These are phyloP conservation scores for Eucriotettix oculatus DNA, from an alignment of 2,888 invertebrate genomes.

Conservation along the genomic window DNA sequence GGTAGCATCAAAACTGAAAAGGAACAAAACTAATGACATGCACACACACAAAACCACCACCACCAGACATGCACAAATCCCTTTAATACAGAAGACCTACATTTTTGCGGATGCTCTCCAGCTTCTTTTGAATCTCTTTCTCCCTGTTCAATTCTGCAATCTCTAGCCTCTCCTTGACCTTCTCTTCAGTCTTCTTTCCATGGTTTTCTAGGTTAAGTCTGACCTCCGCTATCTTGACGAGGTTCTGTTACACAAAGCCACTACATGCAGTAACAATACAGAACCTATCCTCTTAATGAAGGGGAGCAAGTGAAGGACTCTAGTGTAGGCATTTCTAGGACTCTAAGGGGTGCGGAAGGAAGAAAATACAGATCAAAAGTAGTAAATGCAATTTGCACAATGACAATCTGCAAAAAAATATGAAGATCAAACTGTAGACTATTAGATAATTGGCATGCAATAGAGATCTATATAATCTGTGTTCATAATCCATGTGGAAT, in stretches of 20 bases:
- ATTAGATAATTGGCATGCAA: too few species aligned
- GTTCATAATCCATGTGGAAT: too few species aligned
- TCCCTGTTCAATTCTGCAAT: slow-evolving; percentile 70
- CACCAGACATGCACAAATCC: slow-evolving; percentile 9
- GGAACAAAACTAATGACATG: too few species aligned
- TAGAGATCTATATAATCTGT: too few species aligned
- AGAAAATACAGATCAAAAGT: too few species aligned
- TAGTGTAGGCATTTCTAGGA: background rate
- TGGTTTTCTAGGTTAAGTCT: slow-evolving; percentile 44
- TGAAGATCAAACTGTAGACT: too few species aligned
- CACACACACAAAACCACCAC: slow-evolving; percentile 9
- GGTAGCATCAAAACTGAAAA: too few species aligned
- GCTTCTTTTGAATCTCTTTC: slow-evolving; percentile 68
- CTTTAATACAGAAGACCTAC: slow-evolving; percentile 35
- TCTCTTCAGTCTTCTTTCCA: slow-evolving; percentile 34
- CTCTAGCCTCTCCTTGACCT: slow-evolving; percentile 47
- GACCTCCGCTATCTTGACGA: slow-evolving; percentile 49
- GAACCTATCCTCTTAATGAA: background rate
- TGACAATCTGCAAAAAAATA: too few species aligned
- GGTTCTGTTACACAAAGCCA: slow-evolving; percentile 30
- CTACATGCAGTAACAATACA: slow-evolving; percentile 1
- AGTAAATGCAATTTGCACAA: too few species aligned
- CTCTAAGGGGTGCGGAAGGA: too few species aligned
- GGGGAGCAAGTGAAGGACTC: background rate
- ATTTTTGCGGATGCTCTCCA: slow-evolving; percentile 70